Evolutionary conservation across 2,113 vertebrate genomes (phyloP), one percentile per base, ranked within the genome.

Genomic region (Austrofundulus limnaeus): DNA sequence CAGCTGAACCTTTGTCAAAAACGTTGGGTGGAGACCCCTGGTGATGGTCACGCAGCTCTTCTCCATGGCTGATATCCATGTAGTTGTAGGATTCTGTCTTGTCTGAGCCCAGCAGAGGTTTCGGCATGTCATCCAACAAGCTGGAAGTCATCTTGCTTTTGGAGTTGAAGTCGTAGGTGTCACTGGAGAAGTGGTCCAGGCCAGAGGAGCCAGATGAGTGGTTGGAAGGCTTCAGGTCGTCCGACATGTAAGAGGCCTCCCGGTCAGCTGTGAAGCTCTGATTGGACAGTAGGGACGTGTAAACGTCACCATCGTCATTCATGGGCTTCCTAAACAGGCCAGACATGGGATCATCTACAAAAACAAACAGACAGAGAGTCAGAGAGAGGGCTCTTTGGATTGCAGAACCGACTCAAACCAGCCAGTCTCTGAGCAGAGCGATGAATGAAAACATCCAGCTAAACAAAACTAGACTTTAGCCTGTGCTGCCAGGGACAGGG

Each of bases 21-120:
- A 65, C 83, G 83, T 49, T 83, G 71, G 52, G 70, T 64, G 39
- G 83, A 68, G 11, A 7, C 43, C 85, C 78, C 47, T 61, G 71
- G 14, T 60, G 70, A 49, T 84, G 84, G 46, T 77, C 75, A 0
- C 51, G 82, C 37, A 20, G 85, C 58, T 95, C 94, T 71, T 95
- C 94, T 11, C 94, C 88, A 49, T 93, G 92, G 64, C 94, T 93
- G 70, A 99, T 95, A 81, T 99, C 96, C 91, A 99, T 98, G 90
- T 99, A 98, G 91, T 96, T 98, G 85, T 93, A 97, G 64, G 90
- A 87, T 77, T 97, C 95, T 34, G 85, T 89, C 90, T 97, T 97
- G 85, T 95, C 92, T 21, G 92, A 91, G 66, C 92, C 87, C 48
- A 89, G 81, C 78, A 95, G 87, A 61, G 91, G 94, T 89, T 93